Percentiles rank a stretch among this genome's conserved stretches.
phyloP scores from a whole-genome alignment of 2,113 vertebrate species.

The Limanda limanda region DNA sequence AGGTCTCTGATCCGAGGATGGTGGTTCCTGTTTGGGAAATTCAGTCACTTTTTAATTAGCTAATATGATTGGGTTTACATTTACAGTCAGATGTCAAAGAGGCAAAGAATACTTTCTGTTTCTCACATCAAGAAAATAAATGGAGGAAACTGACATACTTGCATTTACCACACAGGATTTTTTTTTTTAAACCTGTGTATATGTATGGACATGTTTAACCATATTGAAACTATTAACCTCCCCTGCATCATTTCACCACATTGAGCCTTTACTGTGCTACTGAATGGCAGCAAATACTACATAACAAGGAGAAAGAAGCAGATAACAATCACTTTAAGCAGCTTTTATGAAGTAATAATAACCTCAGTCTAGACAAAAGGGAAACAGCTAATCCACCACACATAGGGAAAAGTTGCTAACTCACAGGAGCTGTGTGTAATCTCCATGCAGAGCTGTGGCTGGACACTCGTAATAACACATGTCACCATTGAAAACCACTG shows the following conservation, averaged over 20 bases:
- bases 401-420: slow-evolving; percentile 63
- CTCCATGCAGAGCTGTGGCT: neutral
- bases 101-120: neutral
- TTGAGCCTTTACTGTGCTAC: neutral
- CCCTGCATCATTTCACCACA: neutral
- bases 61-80: slow-evolving; percentile 17
- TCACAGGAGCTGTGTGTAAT: slow-evolving; percentile 11
- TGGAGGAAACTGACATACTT: neutral
- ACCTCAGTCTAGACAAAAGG: slow-evolving; percentile 33
- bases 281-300: neutral
- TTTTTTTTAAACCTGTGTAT: neutral
- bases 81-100: slow-evolving; percentile 1
- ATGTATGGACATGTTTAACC: slow-evolving; percentile 1
- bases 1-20: slow-evolving; percentile 7
- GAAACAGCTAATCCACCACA: slow-evolving; percentile 9
- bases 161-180: neutral
- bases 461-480: neutral
- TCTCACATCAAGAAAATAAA: neutral
- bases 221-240: neutral
- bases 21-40: neutral
- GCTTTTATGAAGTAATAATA: slow-evolving; percentile 21
- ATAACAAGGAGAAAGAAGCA: neutral
- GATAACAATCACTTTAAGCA: neutral
- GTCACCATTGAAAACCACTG: neutral
- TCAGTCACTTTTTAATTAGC: slow-evolving; percentile 1